These are phyloP conservation scores for Drosophila lacteicornis DNA, from an alignment of 1,140 invertebrate species.

Conservation along the genomic window DNA sequence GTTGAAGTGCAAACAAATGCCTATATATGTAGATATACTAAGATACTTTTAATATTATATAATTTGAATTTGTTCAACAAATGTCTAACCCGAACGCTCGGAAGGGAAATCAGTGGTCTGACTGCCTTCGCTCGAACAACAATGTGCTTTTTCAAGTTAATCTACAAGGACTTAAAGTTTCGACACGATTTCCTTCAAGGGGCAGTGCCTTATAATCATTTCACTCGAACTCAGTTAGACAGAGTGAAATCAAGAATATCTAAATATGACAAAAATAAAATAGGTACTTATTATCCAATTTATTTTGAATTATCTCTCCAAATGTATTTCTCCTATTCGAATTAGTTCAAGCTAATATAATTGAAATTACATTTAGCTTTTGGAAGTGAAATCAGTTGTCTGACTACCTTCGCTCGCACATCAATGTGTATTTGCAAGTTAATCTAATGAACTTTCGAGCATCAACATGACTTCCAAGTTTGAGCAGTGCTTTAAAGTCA, in stretches of 20 bases:
- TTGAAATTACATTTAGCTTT: neutral
- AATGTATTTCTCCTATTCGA: neutral
- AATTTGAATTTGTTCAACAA: neutral
- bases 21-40: neutral
- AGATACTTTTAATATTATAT: no score
- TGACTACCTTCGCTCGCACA: neutral
- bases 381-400: neutral
- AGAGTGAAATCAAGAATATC: no score
- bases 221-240: neutral
- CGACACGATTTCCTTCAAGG: conserved; percentile 16
- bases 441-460: neutral
- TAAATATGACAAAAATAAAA: no score
- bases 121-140: neutral
- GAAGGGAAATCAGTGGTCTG: neutral
- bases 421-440: neutral
- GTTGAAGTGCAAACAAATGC: neutral
- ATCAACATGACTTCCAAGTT: conserved; percentile 7
- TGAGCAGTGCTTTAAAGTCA: conserved; percentile 19
- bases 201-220: conserved; percentile 17
- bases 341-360: neutral
- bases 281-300: neutral
- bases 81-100: neutral
- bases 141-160: neutral
- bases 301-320: no score
- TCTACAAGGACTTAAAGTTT: no score